Base-by-base conservation (phyloP, 2,113 vertebrate genomes). In the Upupa epops region DNA sequence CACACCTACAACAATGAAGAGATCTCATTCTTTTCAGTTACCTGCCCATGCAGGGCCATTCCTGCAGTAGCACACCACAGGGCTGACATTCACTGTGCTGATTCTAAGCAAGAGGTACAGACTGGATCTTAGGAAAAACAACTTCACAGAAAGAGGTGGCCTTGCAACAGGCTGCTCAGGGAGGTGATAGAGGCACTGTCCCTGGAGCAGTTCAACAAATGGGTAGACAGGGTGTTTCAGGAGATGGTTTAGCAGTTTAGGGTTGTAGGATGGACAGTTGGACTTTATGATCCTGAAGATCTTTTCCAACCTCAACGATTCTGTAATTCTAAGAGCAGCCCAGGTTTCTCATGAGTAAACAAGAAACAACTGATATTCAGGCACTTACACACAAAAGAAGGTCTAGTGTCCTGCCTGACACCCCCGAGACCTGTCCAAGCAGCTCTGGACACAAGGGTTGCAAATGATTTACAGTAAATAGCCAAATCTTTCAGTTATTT, bases 1-100 rank as follows among this genome's bases (percentile, higher is more conserved):
- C 1, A 0, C 25, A 48, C 21, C 29, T 40, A 48, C 11, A 26
- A 52, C 60, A 51, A 48, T 0, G 1, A 28, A 11, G 5, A 7
- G 13, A 25, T n/a, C 37, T 29, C 11, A 2, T 49, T 32, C 51
- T 17, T 36, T 69, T 45, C 60, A 29, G 2, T 5, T 28, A 42
- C 52, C 29, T 58, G 11, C 16, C 15, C 17, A 4, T 2, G 25
- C 13, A 9, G 1, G 1, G 26, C 48, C 54, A 31, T 8, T 42
- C 14, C 54, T 22, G 56, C 58, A 32, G 45, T 59, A 73, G 51
- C n/a, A 28, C 1, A 0, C 24, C 32, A 34, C 0, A 2, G 51
- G 61, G 32, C 21, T 58, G 49, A 52, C 21, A 10, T 17, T 32
- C 34, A 52, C 28, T 3, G 0, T 5, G 15, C 55, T 68, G 14